A percentile compares a stretch with the other conserved stretches of the same genome.
phyloP scores from a whole-genome alignment of 2,888 invertebrate species.

The Pollenia angustigena region DNA sequence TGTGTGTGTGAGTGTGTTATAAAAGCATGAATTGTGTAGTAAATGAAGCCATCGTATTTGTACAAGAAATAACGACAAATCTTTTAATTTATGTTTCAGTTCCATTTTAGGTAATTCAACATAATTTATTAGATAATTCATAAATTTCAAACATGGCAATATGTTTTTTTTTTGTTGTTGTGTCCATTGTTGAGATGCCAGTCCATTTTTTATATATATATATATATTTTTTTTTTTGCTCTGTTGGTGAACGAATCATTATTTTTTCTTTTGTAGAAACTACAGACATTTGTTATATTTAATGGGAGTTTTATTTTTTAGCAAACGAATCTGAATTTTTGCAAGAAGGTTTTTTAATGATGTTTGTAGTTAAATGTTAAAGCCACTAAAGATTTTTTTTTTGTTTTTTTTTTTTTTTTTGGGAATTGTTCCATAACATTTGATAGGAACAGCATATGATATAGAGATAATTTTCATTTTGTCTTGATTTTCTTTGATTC shows the following conservation, averaged over 20 bases:
- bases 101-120: slow-evolving; percentile 64
- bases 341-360: slow-evolving; percentile 1
- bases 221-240: background rate
- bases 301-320: slow-evolving; percentile 30
- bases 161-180: slow-evolving; percentile 40
- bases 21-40: no score
- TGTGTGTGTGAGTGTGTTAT: background rate
- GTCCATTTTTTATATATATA: slow-evolving; percentile 21
- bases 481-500: no score
- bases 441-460: no score
- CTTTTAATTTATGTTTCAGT: slow-evolving; percentile 62
- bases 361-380: background rate
- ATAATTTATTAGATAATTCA: slow-evolving; percentile 58
- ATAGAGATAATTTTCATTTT: no score
- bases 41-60: background rate
- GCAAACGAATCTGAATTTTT: slow-evolving; percentile 5
- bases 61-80: slow-evolving; percentile 52
- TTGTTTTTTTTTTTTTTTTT: no score
- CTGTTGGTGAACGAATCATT: background rate
- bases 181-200: slow-evolving; percentile 36
- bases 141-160: slow-evolving; percentile 65
- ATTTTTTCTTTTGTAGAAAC: background rate
- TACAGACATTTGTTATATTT: slow-evolving; percentile 27
- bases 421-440: no score
- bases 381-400: no score